These are phyloP conservation scores for Colletes gigas DNA, from an alignment of 1,140 invertebrate species.

Conservation along the genomic window DNA sequence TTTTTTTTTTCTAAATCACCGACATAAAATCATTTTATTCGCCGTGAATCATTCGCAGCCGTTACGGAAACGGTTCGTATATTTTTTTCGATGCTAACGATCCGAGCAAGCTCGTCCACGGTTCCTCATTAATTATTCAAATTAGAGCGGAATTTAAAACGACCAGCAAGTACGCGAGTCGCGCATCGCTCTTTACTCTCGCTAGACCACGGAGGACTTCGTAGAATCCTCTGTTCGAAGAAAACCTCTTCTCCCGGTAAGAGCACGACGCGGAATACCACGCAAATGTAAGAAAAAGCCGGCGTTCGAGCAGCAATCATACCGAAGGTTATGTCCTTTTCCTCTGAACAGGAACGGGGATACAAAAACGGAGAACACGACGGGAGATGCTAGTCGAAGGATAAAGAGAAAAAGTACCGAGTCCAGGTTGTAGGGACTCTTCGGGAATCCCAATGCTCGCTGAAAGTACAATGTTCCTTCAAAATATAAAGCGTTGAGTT, in stretches of 20 bases:
- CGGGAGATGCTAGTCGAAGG: constrained; percentile 28
- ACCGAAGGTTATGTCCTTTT: constrained; percentile 59
- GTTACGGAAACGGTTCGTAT: neutral
- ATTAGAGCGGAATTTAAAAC: constrained; percentile 1
- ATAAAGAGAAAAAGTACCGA: constrained; percentile 17
- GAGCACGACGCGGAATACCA: constrained; percentile 25
- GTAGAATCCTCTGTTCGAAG: constrained; percentile 50
- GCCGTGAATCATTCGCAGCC: neutral
- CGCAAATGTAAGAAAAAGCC: constrained; percentile 55
- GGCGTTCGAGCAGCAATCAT: constrained; percentile 40
- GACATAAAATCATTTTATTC: neutral
- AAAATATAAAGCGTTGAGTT: neutral
- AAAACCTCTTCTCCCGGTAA: constrained; percentile 42
- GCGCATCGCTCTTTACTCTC: neutral
- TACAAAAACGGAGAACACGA: constrained; percentile 32
- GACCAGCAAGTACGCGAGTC: neutral
- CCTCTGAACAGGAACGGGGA: constrained; percentile 35
- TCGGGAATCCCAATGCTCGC: neutral
- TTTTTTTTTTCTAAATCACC: neutral
- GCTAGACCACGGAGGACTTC: constrained; percentile 36
- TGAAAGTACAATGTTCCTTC: neutral
- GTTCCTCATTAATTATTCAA: constrained; percentile 13
- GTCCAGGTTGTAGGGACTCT: constrained; percentile 8
- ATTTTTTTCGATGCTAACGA: neutral
- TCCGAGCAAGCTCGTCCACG: neutral